Conservation (phyloP, 2,888 invertebrate genomes). For the Salticus scenicus region DNA sequence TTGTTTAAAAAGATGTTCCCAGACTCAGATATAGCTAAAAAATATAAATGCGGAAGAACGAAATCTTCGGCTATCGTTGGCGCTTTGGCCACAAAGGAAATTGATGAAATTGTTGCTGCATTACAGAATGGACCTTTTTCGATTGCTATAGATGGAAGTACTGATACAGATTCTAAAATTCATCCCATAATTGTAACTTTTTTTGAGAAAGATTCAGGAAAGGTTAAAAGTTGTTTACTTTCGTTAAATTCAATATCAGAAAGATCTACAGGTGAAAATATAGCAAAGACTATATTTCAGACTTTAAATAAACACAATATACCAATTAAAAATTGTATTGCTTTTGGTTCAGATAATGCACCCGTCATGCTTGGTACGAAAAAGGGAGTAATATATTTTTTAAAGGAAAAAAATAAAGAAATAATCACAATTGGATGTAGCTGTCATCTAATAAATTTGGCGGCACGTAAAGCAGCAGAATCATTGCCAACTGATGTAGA, state of each 20-base stretch:
- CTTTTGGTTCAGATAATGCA: background rate
- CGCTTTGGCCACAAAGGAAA: background rate
- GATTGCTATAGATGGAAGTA: background rate
- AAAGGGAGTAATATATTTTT: background rate
- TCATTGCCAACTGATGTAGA: background rate
- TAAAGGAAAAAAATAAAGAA: background rate
- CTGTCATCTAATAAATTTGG: background rate
- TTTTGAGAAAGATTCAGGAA: background rate
- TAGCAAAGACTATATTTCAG: background rate
- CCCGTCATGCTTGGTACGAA: background rate
- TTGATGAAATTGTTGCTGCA: background rate
- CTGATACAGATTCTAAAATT: background rate
- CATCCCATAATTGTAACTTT: background rate
- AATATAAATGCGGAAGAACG: background rate
- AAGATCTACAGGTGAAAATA: background rate
- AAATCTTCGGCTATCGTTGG: background rate
- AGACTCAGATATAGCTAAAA: background rate
- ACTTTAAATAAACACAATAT: no score
- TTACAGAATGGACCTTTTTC: background rate
- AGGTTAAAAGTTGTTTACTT: background rate
- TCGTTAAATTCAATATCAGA: background rate
- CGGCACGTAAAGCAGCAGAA: background rate
- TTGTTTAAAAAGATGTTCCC: conserved; percentile 6
- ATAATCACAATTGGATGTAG: background rate
- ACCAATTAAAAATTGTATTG: background rate